A percentile compares a stretch with the other conserved stretches of the same genome.
phyloP scores from a whole-genome alignment of 2,797 vertebrate genomes.

The Cryptoprocta ferox region DNA sequence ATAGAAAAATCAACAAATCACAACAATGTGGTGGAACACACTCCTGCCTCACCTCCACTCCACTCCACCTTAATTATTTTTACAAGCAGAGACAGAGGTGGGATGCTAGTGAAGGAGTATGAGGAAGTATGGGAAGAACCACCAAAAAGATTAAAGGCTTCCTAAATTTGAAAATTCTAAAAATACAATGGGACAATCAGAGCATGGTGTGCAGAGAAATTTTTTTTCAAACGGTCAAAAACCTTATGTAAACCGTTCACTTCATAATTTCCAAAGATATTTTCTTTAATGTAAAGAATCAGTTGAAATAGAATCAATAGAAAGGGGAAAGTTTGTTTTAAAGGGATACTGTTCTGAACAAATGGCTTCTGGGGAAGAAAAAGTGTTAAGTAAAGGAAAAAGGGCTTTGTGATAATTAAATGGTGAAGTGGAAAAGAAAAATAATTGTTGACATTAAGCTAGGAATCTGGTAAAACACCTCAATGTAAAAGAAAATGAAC shows the following conservation, averaged over 20 bases:
- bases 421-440: not conserved
- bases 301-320: not conserved
- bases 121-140: rapidly evolving
- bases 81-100: not conserved
- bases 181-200: not conserved
- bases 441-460: not conserved
- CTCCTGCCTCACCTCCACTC: not conserved
- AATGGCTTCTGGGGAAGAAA: not conserved
- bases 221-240: not conserved
- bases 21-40: not conserved
- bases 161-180: not conserved
- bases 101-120: not conserved
- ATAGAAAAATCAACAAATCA: not conserved
- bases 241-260: not conserved
- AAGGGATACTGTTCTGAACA: not conserved
- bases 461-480: not conserved
- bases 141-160: not conserved
- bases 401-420: not conserved
- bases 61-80: not conserved
- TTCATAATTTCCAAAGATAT: not conserved
- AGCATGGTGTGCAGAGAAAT: not conserved
- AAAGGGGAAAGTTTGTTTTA: not conserved
- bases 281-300: not conserved
- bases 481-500: not conserved
- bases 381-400: not conserved